Percentiles rank a stretch among this genome's conserved stretches.
These are phyloP conservation scores for Penaeus indicus DNA, from an alignment of 1,140 invertebrate genomes.

Conservation along the genomic window DNA sequence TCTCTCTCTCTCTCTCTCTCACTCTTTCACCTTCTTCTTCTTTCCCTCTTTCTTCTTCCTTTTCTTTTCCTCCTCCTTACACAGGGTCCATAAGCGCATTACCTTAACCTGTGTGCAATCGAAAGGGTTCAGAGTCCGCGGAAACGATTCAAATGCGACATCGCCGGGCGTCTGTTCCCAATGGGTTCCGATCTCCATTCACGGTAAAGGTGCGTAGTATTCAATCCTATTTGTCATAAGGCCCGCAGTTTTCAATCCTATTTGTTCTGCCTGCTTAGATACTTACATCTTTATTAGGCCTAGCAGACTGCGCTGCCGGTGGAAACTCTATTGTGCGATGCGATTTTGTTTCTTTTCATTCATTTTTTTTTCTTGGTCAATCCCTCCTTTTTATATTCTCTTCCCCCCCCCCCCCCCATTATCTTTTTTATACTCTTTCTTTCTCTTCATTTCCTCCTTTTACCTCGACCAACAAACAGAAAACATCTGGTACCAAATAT, in stretches of 20 bases:
- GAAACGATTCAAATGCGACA: slow-evolving; percentile 5
- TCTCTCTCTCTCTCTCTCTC: background rate
- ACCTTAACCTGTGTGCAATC: slow-evolving; percentile 21
- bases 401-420: too few species aligned
- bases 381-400: too few species aligned
- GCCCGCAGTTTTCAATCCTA: slow-evolving; percentile 31
- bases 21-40: background rate
- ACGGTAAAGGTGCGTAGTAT: slow-evolving; percentile 30
- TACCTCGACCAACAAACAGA: too few species aligned
- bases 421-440: too few species aligned
- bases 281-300: slow-evolving; percentile 31
- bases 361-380: too few species aligned
- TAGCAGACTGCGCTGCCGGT: background rate
- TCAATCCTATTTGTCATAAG: slow-evolving; percentile 33
- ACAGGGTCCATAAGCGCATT: background rate
- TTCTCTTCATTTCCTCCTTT: too few species aligned
- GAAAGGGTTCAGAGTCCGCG: background rate
- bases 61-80: background rate
- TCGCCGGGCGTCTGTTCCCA: too few species aligned
- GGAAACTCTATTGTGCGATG: too few species aligned
- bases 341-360: too few species aligned
- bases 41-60: background rate
- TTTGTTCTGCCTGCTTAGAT: slow-evolving; percentile 32
- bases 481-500: too few species aligned
- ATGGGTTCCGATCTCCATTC: background rate